These are phyloP conservation scores for Taxidea taxus DNA, from an alignment of 2,113 vertebrate species.

Conservation along the genomic window DNA sequence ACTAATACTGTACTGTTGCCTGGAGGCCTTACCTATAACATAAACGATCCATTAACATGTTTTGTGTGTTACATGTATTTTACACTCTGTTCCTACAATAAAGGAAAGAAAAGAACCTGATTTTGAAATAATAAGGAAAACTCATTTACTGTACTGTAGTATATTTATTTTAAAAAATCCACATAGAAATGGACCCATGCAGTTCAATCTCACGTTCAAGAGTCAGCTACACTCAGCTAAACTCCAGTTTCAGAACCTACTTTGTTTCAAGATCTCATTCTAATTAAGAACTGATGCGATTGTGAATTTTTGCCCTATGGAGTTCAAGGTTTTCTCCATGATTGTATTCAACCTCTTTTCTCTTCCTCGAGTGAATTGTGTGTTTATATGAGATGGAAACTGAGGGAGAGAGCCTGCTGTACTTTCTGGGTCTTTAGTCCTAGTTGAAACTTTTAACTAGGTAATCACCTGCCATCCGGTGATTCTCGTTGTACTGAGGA, in stretches of 20 bases:
- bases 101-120: not conserved
- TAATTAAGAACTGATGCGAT: constrained; percentile 3
- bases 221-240: not conserved
- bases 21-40: not conserved
- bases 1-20: not conserved
- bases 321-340: not conserved
- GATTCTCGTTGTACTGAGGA: constrained; percentile 61
- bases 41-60: not conserved
- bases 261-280: not conserved
- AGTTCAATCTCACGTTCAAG: not conserved
- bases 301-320: not conserved
- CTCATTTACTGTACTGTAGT: not conserved
- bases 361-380: not conserved
- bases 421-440: constrained; percentile 67
- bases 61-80: not conserved
- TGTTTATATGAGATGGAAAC: constrained; percentile 39
- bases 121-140: not conserved
- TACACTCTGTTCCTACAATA: not conserved
- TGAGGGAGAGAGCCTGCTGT: not conserved
- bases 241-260: not conserved
- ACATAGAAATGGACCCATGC: not conserved
- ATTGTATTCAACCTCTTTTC: not conserved
- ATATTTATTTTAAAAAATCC: not conserved
- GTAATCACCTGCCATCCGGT: constrained; percentile 65
- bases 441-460: constrained; percentile 63